Base-by-base conservation (phyloP, 2,113 vertebrate genomes). In the Caracal caracal region DNA sequence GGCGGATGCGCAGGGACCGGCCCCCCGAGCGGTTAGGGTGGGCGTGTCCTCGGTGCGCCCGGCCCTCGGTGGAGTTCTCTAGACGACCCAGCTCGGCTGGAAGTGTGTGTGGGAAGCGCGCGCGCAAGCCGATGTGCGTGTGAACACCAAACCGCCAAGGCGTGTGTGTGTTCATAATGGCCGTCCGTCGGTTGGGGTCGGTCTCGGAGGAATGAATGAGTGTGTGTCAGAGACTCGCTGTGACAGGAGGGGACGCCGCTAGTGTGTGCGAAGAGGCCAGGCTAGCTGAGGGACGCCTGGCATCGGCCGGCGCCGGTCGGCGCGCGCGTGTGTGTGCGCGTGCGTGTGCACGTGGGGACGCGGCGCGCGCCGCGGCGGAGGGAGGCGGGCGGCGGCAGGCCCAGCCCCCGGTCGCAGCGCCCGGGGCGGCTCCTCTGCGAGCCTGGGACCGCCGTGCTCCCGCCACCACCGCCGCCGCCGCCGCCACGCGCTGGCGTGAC, bases 391-490 rank as follows among this genome's bases (percentile, higher is more conserved):
- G 80, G 94, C 20, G 53, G 88, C 90, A 88, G 88, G 95, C 93
- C 95, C 47, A 4, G 93, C 82, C 83, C 89, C 24, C 13, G 75
- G 84, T 70, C 93, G 89, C 96, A 33, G 95, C 95, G 82, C 93
- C 87, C 86, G 37, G 90, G 93, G 95, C 93, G 94, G 91, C 94
- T 97, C 96, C 96, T 95, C 11, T 0, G 78, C 30, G 1, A 76
- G 88, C 84, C 79, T 3, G 61, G 68, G 90, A 59, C 71, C 75
- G 43, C 79, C 10, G 43, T 49, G 43, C 85, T 82, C 66, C 79
- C 37, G 91, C 76, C 22, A n/a, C 59, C 30, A 2, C 30, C 8
- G 0, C 28, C 8, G 43, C n/a, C 59, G 59, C 56, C n/a, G 20
- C 66, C 19, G n/a, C 73, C 61, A 0, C 26, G 28, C 61, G 65